phyloP scores from a whole-genome alignment of 1,140 invertebrate genomes.

The Wasmannia auropunctata region DNA sequence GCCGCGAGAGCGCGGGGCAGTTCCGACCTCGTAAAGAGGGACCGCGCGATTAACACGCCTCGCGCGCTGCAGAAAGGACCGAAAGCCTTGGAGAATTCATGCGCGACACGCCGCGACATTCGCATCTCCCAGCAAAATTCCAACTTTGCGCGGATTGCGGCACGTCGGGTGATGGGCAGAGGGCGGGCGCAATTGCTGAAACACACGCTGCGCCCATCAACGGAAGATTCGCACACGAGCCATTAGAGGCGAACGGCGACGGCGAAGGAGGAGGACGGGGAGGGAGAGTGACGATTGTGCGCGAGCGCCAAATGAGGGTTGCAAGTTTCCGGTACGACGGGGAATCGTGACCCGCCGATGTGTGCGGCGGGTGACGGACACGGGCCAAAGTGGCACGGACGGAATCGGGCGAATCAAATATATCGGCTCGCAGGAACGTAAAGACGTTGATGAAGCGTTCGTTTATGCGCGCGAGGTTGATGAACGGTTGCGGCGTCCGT shows the following conservation, averaged over 20 bases:
- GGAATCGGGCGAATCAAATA: background rate
- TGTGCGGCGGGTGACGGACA: background rate
- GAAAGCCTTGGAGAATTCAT: constrained; percentile 18
- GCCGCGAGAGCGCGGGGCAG: too few species aligned
- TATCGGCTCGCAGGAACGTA: constrained; percentile 31
- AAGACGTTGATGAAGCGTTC: constrained; percentile 16
- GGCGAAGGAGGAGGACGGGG: background rate
- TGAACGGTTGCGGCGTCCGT: constrained; percentile 8
- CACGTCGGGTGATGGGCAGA: background rate
- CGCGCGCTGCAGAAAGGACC: background rate
- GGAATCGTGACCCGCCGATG: background rate
- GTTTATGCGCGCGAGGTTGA: constrained; percentile 32
- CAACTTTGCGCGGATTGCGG: constrained; percentile 24
- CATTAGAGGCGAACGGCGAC: constrained; percentile 38
- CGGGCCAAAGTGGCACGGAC: background rate
- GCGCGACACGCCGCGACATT: background rate
- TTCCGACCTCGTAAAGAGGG: background rate
- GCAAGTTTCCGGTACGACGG: background rate
- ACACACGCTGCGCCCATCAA: constrained; percentile 14
- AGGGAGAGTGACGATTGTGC: background rate
- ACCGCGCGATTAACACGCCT: constrained; percentile 39
- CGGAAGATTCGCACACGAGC: constrained; percentile 2
- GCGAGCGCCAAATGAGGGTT: background rate
- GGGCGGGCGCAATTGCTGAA: background rate
- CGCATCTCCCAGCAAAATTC: constrained; percentile 31